Evolutionary conservation across 2,113 vertebrate genomes (phyloP).

Genomic region (Eidolon helvum): DNA sequence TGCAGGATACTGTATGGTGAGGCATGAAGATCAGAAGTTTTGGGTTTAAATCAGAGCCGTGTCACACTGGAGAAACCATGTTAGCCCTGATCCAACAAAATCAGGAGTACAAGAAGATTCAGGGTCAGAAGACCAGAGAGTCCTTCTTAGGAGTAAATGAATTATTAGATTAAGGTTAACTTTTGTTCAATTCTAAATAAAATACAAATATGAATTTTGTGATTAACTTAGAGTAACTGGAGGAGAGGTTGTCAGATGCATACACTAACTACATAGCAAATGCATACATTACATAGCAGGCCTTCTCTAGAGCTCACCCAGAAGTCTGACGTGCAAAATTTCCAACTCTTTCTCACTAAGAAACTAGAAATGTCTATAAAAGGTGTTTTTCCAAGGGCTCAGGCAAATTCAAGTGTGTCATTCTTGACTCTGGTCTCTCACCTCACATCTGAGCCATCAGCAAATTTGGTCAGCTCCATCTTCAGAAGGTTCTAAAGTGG

Average conservation of each 20-base stretch:
- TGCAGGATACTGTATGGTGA: rapidly evolving
- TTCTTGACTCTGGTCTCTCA: neutral
- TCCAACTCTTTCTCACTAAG: neutral
- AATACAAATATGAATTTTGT: neutral
- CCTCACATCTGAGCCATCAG: neutral
- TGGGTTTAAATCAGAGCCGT: neutral
- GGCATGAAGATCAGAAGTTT: neutral
- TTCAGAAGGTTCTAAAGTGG: neutral
- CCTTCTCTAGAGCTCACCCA: neutral
- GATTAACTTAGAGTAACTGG: neutral
- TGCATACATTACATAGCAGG: rapidly evolving
- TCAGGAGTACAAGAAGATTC: neutral
- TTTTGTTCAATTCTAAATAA: neutral
- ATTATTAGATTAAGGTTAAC: neutral
- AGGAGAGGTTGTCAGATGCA: neutral
- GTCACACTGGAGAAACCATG: neutral
- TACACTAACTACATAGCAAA: no score
- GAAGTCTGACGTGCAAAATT: neutral
- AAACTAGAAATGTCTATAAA: neutral
- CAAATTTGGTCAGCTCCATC: neutral
- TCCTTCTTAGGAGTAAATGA: neutral
- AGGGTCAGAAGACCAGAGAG: rapidly evolving
- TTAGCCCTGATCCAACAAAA: neutral
- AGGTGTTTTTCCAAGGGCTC: neutral
- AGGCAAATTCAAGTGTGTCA: neutral